Evolutionary conservation across 2,888 invertebrate genomes (phyloP), one percentile per base, ranked within the genome.

Genomic region (Tupiocoris notatus): DNA sequence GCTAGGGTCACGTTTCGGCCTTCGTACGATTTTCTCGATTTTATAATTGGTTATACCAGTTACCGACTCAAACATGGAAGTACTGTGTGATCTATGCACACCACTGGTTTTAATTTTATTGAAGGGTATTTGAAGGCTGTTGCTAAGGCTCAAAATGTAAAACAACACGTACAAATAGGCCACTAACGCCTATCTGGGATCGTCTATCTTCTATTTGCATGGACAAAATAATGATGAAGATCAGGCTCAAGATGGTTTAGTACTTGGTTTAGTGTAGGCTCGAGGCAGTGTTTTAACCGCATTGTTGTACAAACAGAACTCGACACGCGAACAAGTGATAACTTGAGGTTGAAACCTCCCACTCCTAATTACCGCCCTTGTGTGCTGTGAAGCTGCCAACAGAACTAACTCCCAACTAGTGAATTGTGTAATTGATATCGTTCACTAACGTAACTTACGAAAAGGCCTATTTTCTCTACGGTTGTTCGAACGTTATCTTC

Each of bases 291-390:
- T 59, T 39, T n/a, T 39, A 39, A 39, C 39, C 39, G 39, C 39
- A 39, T 12, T 12, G 17, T 25, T 39, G 68, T 56, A 68, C 68
- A 57, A 57, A 68, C 57, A 68, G 22, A 57, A n/a, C 59, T 20
- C 59, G 17, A 59, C 68, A 68, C 68, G 68, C 68, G 17, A 68
- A 56, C 54, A 16, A 68, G 68, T 68, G 57, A 68, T 68, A 68
- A 68, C 21, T 68, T 23, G 56, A 56, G 68, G 57, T 21, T 1
- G 65, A 65, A 65, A 65, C 39, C 39, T n/a, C 2, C 18, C 39
- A 39, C 39, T 7, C 22, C 57, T 68, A 68, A 68, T 68, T 68
- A 68, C 57, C 22, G 58, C 56, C 56, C 68, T 68, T 17, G 21
- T 20, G 67, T 39, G 39, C 39, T 24, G 1, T 20, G 25, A 65